These are phyloP conservation scores for Atethmia centrago DNA, from an alignment of 2,888 invertebrate genomes.

Conservation along the genomic window DNA sequence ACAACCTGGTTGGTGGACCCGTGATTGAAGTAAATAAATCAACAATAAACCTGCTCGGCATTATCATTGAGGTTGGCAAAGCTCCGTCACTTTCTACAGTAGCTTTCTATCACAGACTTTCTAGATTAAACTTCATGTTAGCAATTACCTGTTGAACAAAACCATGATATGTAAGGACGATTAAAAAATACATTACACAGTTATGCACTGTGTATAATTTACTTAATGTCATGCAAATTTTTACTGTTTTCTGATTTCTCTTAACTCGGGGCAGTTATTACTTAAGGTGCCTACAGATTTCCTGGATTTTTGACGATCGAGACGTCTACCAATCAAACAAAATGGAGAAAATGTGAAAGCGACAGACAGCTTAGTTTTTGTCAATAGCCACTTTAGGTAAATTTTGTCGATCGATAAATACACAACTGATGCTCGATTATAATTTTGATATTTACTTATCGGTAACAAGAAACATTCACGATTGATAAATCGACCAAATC, in stretches of 20 bases:
- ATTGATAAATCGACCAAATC: neutral
- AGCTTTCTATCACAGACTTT: slow-evolving; percentile 50
- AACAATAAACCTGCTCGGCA: slow-evolving; percentile 51
- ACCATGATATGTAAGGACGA: neutral
- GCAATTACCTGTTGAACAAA: neutral
- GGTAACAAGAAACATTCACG: neutral
- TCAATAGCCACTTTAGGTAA: neutral
- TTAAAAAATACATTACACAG: neutral
- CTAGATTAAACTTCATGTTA: slow-evolving; percentile 39
- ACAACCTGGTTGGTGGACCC: neutral
- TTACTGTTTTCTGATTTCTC: neutral
- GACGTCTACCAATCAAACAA: neutral
- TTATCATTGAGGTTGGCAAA: slow-evolving; percentile 47
- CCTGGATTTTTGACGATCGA: neutral
- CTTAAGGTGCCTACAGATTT: neutral
- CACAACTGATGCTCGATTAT: neutral
- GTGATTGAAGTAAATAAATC: slow-evolving; percentile 28
- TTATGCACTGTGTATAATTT: neutral
- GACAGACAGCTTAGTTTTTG: neutral
- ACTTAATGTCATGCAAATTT: neutral
- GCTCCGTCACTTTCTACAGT: slow-evolving; percentile 51
- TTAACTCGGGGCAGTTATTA: neutral
- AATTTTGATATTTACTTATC: neutral
- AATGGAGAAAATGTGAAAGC: neutral
- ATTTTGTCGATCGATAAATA: neutral